Evolutionary conservation across 2,888 invertebrate species (phyloP).

Genomic region (Scaptomyza caliginosa): DNA sequence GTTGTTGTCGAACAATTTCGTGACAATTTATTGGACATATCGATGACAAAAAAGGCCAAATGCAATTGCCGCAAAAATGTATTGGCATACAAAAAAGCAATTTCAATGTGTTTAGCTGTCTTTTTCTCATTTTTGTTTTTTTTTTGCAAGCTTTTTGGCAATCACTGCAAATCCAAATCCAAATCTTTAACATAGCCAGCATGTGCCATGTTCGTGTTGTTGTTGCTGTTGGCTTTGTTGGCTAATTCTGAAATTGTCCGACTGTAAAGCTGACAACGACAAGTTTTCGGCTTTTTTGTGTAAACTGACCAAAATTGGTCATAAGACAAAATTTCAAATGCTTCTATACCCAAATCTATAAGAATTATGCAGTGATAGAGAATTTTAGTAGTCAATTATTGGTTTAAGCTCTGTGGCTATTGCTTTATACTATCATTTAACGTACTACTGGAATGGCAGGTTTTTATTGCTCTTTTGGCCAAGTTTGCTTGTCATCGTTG

Average conservation of each 20-base stretch:
- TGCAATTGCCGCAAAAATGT: slow-evolving; percentile 61
- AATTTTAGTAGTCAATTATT: background rate
- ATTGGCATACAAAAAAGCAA: slow-evolving; percentile 39
- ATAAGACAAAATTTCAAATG: slow-evolving; percentile 69
- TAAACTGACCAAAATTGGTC: slow-evolving; percentile 57
- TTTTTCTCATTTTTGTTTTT: no score
- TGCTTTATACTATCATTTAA: slow-evolving; percentile 7
- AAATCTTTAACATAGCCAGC: slow-evolving; percentile 46
- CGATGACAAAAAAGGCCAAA: slow-evolving; percentile 63
- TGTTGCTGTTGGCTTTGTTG: slow-evolving; percentile 38
- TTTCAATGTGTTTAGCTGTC: slow-evolving; percentile 37
- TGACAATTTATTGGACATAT: slow-evolving; percentile 77
- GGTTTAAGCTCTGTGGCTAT: background rate
- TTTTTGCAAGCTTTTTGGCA: slow-evolving; percentile 35
- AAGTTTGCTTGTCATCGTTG: slow-evolving; percentile 48
- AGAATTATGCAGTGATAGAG: slow-evolving; percentile 7
- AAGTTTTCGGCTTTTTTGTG: slow-evolving; percentile 22
- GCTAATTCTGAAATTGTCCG: slow-evolving; percentile 60
- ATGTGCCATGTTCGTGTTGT: slow-evolving; percentile 47
- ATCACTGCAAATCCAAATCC: slow-evolving; percentile 33
- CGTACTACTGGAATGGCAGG: slow-evolving; percentile 1
- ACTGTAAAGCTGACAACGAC: slow-evolving; percentile 48
- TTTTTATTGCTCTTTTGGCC: slow-evolving; percentile 41
- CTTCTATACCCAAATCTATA: slow-evolving; percentile 26
- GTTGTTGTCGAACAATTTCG: slow-evolving; percentile 55